Conservation (phyloP, 2,888 invertebrate genomes). For the Nezara viridula region DNA sequence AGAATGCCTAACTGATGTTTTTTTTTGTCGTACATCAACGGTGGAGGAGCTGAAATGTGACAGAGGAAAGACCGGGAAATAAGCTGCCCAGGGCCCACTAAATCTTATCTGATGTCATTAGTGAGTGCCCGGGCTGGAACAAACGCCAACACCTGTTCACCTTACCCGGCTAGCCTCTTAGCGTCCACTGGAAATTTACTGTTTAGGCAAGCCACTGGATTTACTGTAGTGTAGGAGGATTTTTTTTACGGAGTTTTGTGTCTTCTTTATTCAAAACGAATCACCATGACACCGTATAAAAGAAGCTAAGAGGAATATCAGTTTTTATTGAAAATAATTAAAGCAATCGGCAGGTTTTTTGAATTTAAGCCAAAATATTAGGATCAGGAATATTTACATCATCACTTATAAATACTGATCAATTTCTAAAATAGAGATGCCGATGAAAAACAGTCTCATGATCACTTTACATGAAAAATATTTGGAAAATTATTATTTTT, state of each 20-base stretch:
- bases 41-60: background rate
- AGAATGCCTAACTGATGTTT: background rate
- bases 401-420: too few species aligned
- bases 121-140: background rate
- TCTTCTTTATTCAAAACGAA: background rate
- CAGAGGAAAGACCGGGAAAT: background rate
- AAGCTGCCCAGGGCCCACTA: background rate
- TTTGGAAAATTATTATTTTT: too few species aligned
- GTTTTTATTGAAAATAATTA: too few species aligned
- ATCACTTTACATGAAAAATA: too few species aligned
- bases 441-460: too few species aligned
- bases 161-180: background rate
- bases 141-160: background rate
- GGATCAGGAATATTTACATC: too few species aligned
- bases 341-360: too few species aligned
- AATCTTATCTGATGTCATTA: background rate
- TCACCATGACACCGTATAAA: too few species aligned
- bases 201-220: background rate
- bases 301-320: too few species aligned
- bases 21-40: background rate
- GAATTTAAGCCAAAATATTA: too few species aligned
- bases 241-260: background rate
- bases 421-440: too few species aligned
- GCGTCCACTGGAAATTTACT: background rate
- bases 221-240: background rate